Evolutionary conservation across 2,888 invertebrate species (phyloP).

Genomic region (Cheilosia urbana): DNA sequence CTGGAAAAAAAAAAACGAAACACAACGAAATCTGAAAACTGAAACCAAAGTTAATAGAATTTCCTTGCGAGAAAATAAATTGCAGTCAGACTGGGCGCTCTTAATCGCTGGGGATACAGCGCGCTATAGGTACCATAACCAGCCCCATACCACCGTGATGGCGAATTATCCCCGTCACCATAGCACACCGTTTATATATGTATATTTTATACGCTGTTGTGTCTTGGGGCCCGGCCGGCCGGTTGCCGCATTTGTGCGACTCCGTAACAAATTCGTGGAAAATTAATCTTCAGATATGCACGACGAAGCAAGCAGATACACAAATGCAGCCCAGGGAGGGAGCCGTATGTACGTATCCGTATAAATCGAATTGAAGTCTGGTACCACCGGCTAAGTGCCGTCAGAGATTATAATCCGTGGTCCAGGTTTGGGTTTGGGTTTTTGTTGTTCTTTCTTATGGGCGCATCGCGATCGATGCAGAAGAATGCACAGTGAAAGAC

Average conservation of each 20-base stretch:
- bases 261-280: slow-evolving; percentile 77
- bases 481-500: slow-evolving; percentile 61
- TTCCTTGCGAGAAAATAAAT: slow-evolving; percentile 62
- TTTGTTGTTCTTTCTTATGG: slow-evolving; percentile 24
- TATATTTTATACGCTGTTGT: not conserved
- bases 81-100: slow-evolving; percentile 55
- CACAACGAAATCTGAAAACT: slow-evolving; percentile 2
- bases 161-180: slow-evolving; percentile 67
- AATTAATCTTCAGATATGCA: slow-evolving; percentile 77
- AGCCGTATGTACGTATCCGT: not conserved
- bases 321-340: not conserved
- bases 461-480: slow-evolving; percentile 47
- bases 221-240: slow-evolving; percentile 17
- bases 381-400: slow-evolving; percentile 72
- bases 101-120: slow-evolving; percentile 46
- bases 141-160: slow-evolving; percentile 41
- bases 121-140: not conserved
- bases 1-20: not conserved
- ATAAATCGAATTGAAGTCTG: slow-evolving; percentile 63
- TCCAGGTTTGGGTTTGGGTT: slow-evolving; percentile 45
- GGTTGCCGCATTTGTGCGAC: slow-evolving; percentile 64
- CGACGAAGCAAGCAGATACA: slow-evolving; percentile 44
- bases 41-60: slow-evolving; percentile 63
- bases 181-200: not conserved
- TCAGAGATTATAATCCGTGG: slow-evolving; percentile 72